A percentile compares a stretch with the other conserved stretches of the same genome.
Evolutionary conservation across 2,888 invertebrate genomes (phyloP).

Genomic region (Cheiracanthium punctorium): DNA sequence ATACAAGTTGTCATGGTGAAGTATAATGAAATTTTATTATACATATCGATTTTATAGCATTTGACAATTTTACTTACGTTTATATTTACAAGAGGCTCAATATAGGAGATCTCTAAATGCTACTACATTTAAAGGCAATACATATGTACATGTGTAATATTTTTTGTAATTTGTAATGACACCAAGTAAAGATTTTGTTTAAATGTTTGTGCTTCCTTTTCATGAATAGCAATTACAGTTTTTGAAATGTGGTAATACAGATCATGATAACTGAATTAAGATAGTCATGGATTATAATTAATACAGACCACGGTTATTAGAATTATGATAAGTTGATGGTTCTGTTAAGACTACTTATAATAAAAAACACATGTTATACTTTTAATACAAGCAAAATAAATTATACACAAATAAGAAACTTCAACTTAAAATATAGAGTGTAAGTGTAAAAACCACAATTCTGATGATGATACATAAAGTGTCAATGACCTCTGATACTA

Average conservation of each 20-base stretch:
- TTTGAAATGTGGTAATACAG: background rate
- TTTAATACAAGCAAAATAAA: background rate
- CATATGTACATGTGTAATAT: background rate
- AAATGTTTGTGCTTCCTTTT: background rate
- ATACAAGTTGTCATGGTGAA: background rate
- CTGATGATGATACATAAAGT: too few relatives aligned
- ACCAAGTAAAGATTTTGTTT: background rate
- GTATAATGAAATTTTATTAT: background rate
- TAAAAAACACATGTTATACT: too few relatives aligned
- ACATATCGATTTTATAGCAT: background rate
- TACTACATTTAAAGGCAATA: conserved; percentile 20
- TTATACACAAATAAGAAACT: background rate
- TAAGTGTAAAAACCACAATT: too few relatives aligned
- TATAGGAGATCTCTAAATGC: background rate
- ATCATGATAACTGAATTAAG: background rate
- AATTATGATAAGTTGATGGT: too few relatives aligned
- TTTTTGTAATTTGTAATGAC: background rate
- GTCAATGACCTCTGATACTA: too few relatives aligned
- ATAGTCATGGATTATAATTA: background rate
- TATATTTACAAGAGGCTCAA: background rate
- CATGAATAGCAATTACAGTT: background rate
- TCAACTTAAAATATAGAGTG: too few relatives aligned
- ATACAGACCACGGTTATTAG: too few relatives aligned
- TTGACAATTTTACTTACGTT: conserved; percentile 6
- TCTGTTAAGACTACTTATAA: too few relatives aligned